Base-by-base conservation (phyloP, 2,888 invertebrate genomes). In the Drosophila peninsularis region DNA sequence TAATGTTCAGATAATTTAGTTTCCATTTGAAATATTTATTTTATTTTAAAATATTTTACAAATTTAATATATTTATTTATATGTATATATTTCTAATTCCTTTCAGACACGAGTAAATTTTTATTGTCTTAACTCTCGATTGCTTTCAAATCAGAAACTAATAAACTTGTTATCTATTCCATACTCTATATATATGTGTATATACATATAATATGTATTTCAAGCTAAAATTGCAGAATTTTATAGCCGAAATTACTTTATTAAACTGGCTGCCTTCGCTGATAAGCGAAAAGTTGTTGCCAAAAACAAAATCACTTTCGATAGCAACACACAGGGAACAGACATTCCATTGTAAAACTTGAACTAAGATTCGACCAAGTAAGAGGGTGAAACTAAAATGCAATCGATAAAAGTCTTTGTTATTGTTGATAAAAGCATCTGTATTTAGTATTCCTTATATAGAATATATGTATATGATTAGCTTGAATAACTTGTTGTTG, bases 261-360 rank as follows among this genome's bases (percentile, higher is more conserved):
- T 53, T 36, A 56, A 60, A 17, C 24, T n/a, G n/a, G 50, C 21
- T 49, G 52, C 13, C 45, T 21, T 36, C 17, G 21, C 17, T 45
- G 78, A 75, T 75, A 78, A 75, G 69, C 24, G 45, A 47, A 13
- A 1, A 49, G 17, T 47, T 62, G 62, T 44, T 4, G 37, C n/a
- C 4, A 17, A 49, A 47, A 60, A 30, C 24, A 13, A 62, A 74
- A 78, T 62, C 55, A 56, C 41, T 53, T 62, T 45, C 36, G 68
- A 78, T 67, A 75, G 68, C 14, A 14, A 19, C 14, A 45, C 72
- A 56, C 52, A 34, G 39, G 74, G 44, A 52, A 66, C 30, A 55
- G 11, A 42, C 42, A 17, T 42, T n/a, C 14, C 11, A 37, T 27
- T 53, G 13, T 13, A 11, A 7, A 24, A n/a, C 3, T 36, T 30